Percentiles rank a stretch among this genome's conserved stretches.
Evolutionary conservation across 2,113 vertebrate genomes (phyloP).

Genomic region (Pelodiscus sinensis): DNA sequence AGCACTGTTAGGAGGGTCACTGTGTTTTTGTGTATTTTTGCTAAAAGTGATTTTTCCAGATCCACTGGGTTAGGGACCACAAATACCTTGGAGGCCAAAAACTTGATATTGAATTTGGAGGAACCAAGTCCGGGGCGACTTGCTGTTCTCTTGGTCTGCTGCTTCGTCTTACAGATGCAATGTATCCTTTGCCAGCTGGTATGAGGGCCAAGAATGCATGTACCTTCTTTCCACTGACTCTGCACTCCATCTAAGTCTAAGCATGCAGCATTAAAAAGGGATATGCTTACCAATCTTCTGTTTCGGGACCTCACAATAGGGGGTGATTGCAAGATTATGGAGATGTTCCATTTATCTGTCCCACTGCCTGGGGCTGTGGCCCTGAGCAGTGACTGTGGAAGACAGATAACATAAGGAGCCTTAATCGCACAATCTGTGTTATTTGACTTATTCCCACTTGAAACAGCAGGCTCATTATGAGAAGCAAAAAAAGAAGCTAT

Average conservation of each 20-base stretch:
- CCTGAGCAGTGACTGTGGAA: conserved; percentile 64
- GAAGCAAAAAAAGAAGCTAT: conserved; percentile 53
- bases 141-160: accelerated
- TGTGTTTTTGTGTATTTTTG: conserved; percentile 46
- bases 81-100: conserved; percentile 66
- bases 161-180: conserved; percentile 56
- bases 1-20: conserved; percentile 66
- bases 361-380: not conserved
- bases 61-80: conserved; percentile 68
- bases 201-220: conserved; percentile 55
- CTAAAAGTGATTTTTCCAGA: conserved; percentile 28
- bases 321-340: conserved; percentile 34
- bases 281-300: conserved; percentile 42
- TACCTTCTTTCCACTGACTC: conserved; percentile 55
- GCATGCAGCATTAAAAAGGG: conserved; percentile 67
- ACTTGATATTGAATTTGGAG: not conserved
- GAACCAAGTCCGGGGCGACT: accelerated
- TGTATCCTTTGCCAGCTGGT: conserved; percentile 68
- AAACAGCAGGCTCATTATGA: conserved; percentile 21
- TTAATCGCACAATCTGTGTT: conserved; percentile 4
- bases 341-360: not conserved
- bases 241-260: conserved; percentile 60
- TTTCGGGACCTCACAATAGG: conserved; percentile 6
- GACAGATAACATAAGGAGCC: conserved; percentile 67
- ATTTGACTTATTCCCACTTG: not conserved